Evolutionary conservation across 2,888 invertebrate genomes (phyloP).

Genomic region (Clostera curtula): DNA sequence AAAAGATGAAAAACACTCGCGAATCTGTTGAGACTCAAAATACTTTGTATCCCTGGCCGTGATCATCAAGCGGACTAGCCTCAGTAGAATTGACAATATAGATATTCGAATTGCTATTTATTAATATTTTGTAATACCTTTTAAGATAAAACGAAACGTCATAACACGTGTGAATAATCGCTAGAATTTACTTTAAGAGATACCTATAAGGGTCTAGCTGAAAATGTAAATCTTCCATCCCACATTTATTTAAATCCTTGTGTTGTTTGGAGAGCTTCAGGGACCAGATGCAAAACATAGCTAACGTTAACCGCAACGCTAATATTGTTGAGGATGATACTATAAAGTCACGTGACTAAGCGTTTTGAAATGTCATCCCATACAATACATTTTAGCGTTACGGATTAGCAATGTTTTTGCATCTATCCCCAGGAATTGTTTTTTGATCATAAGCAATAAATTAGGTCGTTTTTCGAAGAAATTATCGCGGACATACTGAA

Average conservation of each 20-base stretch:
- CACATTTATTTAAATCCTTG: conserved; percentile 2
- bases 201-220: conserved; percentile 10
- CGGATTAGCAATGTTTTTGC: too few species aligned
- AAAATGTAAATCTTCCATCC: conserved; percentile 7
- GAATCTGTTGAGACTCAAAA: conserved; percentile 39
- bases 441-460: too few species aligned
- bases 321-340: too few species aligned
- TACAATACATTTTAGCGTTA: too few species aligned
- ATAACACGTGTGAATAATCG: conserved; percentile 48
- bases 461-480: too few species aligned
- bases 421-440: too few species aligned
- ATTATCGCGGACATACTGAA: too few species aligned
- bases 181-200: conserved; percentile 33
- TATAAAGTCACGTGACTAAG: too few species aligned
- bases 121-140: conserved; percentile 48
- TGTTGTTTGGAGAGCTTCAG: not conserved
- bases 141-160: conserved; percentile 38
- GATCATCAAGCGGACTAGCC: conserved; percentile 34
- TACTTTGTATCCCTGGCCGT: conserved; percentile 36
- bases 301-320: not conserved
- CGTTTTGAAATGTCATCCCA: too few species aligned
- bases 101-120: conserved; percentile 52
- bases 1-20: conserved; percentile 12
- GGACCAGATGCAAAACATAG: not conserved
- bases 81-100: conserved; percentile 70